phyloP scores from a whole-genome alignment of 1,140 invertebrate species.

The Orius insidiosus region DNA sequence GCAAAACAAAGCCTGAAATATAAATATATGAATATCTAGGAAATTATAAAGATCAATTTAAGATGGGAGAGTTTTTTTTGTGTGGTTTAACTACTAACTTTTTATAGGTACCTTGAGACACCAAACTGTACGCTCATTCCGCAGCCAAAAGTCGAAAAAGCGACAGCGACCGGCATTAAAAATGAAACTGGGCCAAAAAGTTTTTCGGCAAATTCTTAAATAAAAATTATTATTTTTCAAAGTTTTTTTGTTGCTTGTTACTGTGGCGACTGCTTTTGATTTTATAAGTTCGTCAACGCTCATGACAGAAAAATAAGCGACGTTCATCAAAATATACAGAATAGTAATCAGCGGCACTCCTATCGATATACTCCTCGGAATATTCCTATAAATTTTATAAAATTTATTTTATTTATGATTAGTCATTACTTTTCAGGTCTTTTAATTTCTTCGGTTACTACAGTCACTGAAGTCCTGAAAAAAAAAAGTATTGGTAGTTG shows the following conservation, averaged over 20 bases:
- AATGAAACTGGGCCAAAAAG: slow-evolving; percentile 40
- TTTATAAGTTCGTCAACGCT: slow-evolving; percentile 58
- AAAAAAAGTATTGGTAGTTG: too few relatives aligned
- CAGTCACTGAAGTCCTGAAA: slow-evolving; percentile 47
- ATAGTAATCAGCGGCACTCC: slow-evolving; percentile 73
- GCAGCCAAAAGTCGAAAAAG: slow-evolving; percentile 55
- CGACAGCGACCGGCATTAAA: slow-evolving; percentile 52
- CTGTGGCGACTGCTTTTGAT: slow-evolving; percentile 73
- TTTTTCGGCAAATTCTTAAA: slow-evolving; percentile 38
- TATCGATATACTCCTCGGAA: slow-evolving; percentile 71
- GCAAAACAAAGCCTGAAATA: slow-evolving; percentile 62
- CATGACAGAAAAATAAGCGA: slow-evolving; percentile 81
- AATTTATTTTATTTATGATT: background rate
- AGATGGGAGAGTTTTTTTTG: too few relatives aligned
- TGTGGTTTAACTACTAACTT: background rate
- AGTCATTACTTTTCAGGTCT: slow-evolving; percentile 56
- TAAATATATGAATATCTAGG: background rate
- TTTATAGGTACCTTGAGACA: slow-evolving; percentile 37
- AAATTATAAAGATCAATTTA: background rate
- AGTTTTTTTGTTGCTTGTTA: slow-evolving; percentile 27
- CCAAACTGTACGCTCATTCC: slow-evolving; percentile 57
- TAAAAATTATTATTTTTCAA: slow-evolving; percentile 1
- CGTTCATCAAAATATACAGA: slow-evolving; percentile 79
- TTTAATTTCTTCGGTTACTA: slow-evolving; percentile 84
- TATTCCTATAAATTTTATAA: slow-evolving; percentile 35